These are phyloP conservation scores for Cacoxenus indagator DNA, from an alignment of 2,888 invertebrate genomes.

Conservation along the genomic window DNA sequence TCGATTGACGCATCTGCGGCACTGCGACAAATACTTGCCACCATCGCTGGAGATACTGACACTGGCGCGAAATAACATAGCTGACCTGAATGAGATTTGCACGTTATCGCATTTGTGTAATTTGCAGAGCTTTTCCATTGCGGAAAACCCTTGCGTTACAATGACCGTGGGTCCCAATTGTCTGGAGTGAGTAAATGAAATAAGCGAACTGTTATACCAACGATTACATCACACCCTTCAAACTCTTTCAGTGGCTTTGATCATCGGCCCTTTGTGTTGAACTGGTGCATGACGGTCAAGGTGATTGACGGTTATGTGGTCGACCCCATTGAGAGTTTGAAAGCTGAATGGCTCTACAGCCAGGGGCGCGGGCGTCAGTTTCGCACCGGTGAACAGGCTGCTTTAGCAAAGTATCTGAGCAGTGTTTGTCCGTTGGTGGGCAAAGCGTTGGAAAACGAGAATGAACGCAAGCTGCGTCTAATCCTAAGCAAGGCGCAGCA, in stretches of 20 bases:
- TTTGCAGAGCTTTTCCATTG: slow-evolving; percentile 85
- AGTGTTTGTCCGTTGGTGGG: slow-evolving; percentile 88
- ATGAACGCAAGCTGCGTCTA: slow-evolving; percentile 86
- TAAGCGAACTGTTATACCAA: too few species aligned
- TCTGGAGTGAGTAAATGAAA: slow-evolving; percentile 73
- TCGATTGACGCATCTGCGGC: slow-evolving; percentile 83
- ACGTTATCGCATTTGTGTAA: slow-evolving; percentile 82
- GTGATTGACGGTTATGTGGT: slow-evolving; percentile 90
- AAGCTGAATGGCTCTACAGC: slow-evolving; percentile 96
- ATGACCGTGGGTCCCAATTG: slow-evolving; percentile 78
- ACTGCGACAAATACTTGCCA: slow-evolving; percentile 87
- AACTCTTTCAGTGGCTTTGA: slow-evolving; percentile 85
- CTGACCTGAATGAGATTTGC: slow-evolving; percentile 88
- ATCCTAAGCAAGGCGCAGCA: slow-evolving; percentile 92
- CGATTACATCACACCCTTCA: slow-evolving; percentile 36
- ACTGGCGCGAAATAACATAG: slow-evolving; percentile 85
- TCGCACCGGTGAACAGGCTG: slow-evolving; percentile 86
- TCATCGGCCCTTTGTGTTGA: slow-evolving; percentile 92
- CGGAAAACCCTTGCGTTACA: slow-evolving; percentile 88
- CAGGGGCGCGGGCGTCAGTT: slow-evolving; percentile 93
- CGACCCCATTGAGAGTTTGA: slow-evolving; percentile 91
- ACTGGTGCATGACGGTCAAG: slow-evolving; percentile 92
- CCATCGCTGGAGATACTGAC: slow-evolving; percentile 81
- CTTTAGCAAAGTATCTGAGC: slow-evolving; percentile 85
- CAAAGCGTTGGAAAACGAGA: slow-evolving; percentile 85